Evolutionary conservation across 1,140 invertebrate species (phyloP), one percentile per base, ranked within the genome.

Genomic region (Zaprionus capensis): DNA sequence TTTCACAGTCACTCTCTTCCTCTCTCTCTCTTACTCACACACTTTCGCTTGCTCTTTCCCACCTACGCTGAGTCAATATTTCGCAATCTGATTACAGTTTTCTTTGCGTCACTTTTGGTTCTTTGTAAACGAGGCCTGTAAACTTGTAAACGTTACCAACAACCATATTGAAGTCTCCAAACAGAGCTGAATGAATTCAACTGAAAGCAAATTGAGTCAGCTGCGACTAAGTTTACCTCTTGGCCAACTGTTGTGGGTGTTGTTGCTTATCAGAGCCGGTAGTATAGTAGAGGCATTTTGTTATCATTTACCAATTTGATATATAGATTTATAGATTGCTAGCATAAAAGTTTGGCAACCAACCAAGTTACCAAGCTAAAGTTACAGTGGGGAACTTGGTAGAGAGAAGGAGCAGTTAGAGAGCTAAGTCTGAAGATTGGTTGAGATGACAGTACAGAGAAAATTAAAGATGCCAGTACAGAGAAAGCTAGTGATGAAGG

Each of bases 31-130:
- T 41, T 26, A n/a, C 24, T 28, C 17, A n/a, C 24, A n/a, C 24
- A 51, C 28, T 67, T 17, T 36, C 15, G 17, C 28, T 24, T 26
- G 31, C 28, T 58, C 66, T 55, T 41, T 65, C 31, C 15, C 28
- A 15, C n/a, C 46, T 22, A 51, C 20, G 20, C 46, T 63, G 51
- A 51, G 58, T 72, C 57, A 67, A 76, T 31, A 57, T 76, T 77
- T 77, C 63, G 74, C 74, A 73, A 77, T 77, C 69, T 59, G 59
- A 66, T 72, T 66, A 36, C n/a, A 17, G 61, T 20, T 63, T 57
- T 69, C 51, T 61, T 49, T 36, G 44, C 38, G 24, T 59, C 26
- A 31, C 51, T 49, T 55, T 56, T 14, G 14, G 46, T 51, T 51
- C 46, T 24, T 51, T 24, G 46, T 17, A 46, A 46, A 46, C 6